Base-by-base conservation (phyloP, 2,797 vertebrate genomes). In the Eulemur mongoz region DNA sequence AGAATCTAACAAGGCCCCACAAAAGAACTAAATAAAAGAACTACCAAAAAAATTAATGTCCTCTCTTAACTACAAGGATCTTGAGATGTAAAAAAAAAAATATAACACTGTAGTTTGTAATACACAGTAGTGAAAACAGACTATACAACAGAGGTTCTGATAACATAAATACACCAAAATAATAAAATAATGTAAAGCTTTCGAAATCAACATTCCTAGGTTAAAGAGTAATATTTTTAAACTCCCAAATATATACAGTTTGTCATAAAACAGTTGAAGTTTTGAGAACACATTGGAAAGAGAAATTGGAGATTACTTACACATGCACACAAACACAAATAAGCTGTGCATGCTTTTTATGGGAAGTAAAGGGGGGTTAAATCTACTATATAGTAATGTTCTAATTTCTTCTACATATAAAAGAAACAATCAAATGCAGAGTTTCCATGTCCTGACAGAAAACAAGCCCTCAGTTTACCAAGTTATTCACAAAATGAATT, bases 1-100 rank as follows among this genome's bases (percentile, higher is more conserved):
- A 94, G n/a, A 95, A 91, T 50, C 63, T 94, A 93, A 83, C 63
- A 96, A 94, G 50, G 75, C 14, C 30, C 54, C n/a, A 79, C 54
- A 73, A 81, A 79, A 96, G 48, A 80, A 27, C 15, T 61, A 84
- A 84, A 86, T 32, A 84, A 91, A 96, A 91, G n/a, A 82, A 80
- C 59, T 23, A 85, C 7, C 57, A 95, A 87, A 48, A 97, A 93
- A 97, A 91, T 57, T 14, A 38, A 61, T 61, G 35, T 83, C 70
- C 32, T 73, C 63, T 82, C 13, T 89, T 69, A 27, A 82, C 48
- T 43, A 59, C 82, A 72, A 96, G 35, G 18, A 82, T 83, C 65
- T 48, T 76, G 54, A 78, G 48, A 27, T 40, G 4, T 40, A 10
- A 54, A 91, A 89, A 54, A 91, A 89, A 78, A 86, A 23, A 65